These are phyloP conservation scores for Melitaea cinxia DNA, from an alignment of 1,140 invertebrate genomes.

Conservation along the genomic window DNA sequence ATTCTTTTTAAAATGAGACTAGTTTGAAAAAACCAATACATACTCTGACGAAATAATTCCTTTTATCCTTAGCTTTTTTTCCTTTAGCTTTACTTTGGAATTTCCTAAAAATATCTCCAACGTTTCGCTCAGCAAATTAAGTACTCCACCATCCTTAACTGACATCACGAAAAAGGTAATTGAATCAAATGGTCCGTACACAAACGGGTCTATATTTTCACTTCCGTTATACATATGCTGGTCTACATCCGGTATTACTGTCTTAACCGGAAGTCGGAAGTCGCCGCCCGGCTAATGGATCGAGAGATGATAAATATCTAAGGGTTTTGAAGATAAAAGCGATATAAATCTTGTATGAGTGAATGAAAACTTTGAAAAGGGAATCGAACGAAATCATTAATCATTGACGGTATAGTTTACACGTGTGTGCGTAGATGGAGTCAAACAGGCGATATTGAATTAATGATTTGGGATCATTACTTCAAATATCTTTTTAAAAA, in stretches of 20 bases:
- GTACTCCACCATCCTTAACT: background rate
- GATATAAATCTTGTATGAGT: slow-evolving; percentile 17
- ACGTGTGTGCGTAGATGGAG: background rate
- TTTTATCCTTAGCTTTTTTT: too few species aligned
- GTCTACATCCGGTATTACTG: slow-evolving; percentile 25
- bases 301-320: slow-evolving; percentile 38
- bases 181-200: background rate
- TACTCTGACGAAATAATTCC: too few species aligned
- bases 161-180: background rate
- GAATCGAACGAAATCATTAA: slow-evolving; percentile 22
- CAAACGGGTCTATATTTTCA: slow-evolving; percentile 13
- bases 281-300: slow-evolving; percentile 39
- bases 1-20: too few species aligned
- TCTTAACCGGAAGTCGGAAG: slow-evolving; percentile 38
- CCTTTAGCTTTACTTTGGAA: too few species aligned
- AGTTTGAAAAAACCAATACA: too few species aligned
- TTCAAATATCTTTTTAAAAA: too few species aligned
- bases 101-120: background rate
- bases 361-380: slow-evolving; percentile 8
- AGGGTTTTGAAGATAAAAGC: slow-evolving; percentile 26
- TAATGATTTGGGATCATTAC: too few species aligned
- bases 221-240: slow-evolving; percentile 11
- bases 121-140: background rate
- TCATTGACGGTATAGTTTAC: background rate
- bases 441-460: too few species aligned